phyloP scores from a whole-genome alignment of 2,888 invertebrate species.

The Caenorhabditis angaria region DNA sequence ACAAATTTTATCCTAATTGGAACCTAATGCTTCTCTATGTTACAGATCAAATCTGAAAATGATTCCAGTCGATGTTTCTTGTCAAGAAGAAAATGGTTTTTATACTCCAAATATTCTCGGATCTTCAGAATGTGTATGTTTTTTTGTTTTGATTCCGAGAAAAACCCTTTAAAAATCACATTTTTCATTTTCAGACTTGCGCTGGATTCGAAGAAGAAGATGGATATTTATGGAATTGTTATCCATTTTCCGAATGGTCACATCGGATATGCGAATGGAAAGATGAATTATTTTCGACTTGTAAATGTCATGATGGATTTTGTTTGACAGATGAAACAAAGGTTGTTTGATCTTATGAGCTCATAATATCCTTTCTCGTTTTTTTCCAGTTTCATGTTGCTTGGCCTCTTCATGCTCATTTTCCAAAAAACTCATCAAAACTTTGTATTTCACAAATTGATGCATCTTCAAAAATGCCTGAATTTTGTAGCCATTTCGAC shows the following conservation, averaged over 20 bases:
- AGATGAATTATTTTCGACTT: slow-evolving; percentile 23
- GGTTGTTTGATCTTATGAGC: neutral
- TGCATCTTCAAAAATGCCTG: neutral
- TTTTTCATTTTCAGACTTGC: slow-evolving; percentile 42
- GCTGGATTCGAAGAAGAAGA: slow-evolving; percentile 33
- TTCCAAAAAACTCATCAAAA: neutral
- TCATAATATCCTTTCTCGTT: no score
- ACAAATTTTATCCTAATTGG: neutral
- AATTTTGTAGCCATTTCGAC: neutral
- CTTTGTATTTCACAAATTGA: neutral
- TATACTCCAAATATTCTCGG: slow-evolving; percentile 22
- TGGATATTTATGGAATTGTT: slow-evolving; percentile 48
- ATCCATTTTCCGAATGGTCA: slow-evolving; percentile 31
- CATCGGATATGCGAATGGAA: slow-evolving; percentile 25
- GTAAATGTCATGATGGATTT: slow-evolving; percentile 32
- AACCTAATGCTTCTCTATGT: neutral
- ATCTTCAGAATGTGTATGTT: slow-evolving; percentile 37
- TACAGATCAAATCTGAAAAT: slow-evolving; percentile 7
- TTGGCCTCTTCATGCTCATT: slow-evolving; percentile 21
- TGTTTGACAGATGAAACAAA: slow-evolving; percentile 24
- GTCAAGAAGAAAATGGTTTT: slow-evolving; percentile 31
- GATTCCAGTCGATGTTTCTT: slow-evolving; percentile 20
- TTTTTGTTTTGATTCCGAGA: slow-evolving; percentile 5
- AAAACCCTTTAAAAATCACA: neutral
- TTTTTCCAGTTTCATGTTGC: slow-evolving; percentile 26